Base-by-base conservation (phyloP, 2,888 invertebrate genomes). In the Eledone cirrhosa region DNA sequence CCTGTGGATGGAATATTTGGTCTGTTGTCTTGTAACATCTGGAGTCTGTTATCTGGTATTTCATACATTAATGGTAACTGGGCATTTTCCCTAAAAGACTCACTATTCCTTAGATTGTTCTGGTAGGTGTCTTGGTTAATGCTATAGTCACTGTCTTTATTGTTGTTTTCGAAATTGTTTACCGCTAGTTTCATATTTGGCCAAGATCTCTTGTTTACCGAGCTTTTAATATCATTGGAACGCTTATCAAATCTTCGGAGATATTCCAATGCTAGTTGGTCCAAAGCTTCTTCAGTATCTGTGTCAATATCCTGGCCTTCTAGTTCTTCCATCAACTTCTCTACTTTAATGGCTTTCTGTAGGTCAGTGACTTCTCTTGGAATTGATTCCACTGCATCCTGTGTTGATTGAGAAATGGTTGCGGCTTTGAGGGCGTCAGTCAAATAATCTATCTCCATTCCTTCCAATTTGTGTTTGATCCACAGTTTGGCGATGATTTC, bases 381-480 rank as follows among this genome's bases (percentile, higher is more conserved):
- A 13, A 72, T 33, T 13, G n/a, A n/a, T 41, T 13, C 72, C 14
- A 5, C 72, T n/a, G 31, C 14, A 11, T 31, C n/a, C 22, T 3
- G 33, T 13, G 33, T 24, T 2, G 72, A 33, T 33, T 87, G 87
- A 16, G 85, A 82, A 13, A 86, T 77, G 1, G 87, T 86, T 0
- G 87, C 86, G 67, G 84, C 84, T 77, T 86, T 85, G 24, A 88
- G 77, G 14, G 86, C 86, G 48, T 85, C 83, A 11, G 87, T 85
- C 19, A 88, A 81, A 33, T 81, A 83, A 67, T 88, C 87, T 74
- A 86, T 88, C 83, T 88, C 87, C 48, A 85, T 80, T 78, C 85
- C 86, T 78, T 86, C 86, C 19, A 88, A 79, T n/a, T 80, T 77
- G 8, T 80, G 33, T 33, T 80, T 65, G 47, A 78, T 41, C 76